Base-by-base conservation (phyloP, 92 coral and sea anemone genomes). In the Palythoa caribaeorum region DNA sequence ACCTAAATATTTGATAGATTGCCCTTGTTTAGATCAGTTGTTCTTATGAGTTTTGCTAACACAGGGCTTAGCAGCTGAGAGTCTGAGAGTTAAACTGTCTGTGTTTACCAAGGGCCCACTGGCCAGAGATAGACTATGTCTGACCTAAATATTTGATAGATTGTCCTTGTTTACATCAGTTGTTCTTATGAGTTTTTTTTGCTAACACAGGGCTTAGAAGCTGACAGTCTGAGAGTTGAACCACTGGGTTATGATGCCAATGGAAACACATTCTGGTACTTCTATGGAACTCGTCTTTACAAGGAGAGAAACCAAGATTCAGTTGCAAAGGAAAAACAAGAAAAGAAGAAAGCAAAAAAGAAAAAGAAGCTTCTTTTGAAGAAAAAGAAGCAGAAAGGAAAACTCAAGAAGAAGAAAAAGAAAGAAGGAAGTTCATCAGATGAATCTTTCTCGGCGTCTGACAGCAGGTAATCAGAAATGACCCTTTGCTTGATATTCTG, bases 221-320 rank as follows among this genome's bases (percentile, higher is more conserved):
- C 99, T 5, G 98, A 96, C 92, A 96, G 99, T 80, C 90, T 96
- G 16, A 94, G 99, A 70, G 99, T 96, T 40, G 99, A 96, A 62
- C 99, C 99, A 0, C 89, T 96, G 50, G 99, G 99, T 38, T 88
- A 71, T 71, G 99, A 96, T 80, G 89, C 99, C 14, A 88, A 90
- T 28, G 95, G 96, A 11, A 92, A 92, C 54, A 93, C 91, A 15
- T 96, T 90, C 85, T 96, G 99, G 99, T 96, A 96, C 71, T 96
- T 96, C 77, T 96, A 95, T 57, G 99, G 99, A 38, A 96, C 99
- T 19, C 92, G 99, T 20, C 89, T 96, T 73, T 96, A 96, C 72
- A 93, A 93, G 53, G 99, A 96, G 68, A 88, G 90, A 68, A 92
- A 93, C 20, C 80, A 72, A 17, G 87, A 83, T 17, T 87, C 87